These are phyloP conservation scores for Xenus cinereus DNA, from an alignment of 2,113 vertebrate species.

Conservation along the genomic window DNA sequence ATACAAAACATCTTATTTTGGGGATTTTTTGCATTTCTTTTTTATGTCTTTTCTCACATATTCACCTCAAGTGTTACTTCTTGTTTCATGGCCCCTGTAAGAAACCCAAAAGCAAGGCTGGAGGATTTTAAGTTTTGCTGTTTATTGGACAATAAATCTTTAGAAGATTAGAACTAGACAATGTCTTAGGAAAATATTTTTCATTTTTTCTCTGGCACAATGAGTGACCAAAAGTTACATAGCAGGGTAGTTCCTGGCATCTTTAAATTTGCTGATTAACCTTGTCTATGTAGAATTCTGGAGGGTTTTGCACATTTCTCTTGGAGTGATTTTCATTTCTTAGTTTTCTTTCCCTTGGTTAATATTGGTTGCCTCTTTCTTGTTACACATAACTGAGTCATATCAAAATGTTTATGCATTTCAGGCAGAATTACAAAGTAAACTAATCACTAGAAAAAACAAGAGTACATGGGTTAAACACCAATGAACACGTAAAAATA, in stretches of 20 bases:
- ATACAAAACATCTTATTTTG: background rate
- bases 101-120: background rate
- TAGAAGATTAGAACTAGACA: background rate
- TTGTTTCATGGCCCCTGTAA: background rate
- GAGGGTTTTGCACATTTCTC: background rate
- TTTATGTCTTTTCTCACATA: background rate
- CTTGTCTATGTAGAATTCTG: background rate
- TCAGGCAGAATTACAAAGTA: background rate
- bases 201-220: background rate
- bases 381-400: background rate
- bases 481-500: background rate
- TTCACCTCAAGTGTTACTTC: background rate
- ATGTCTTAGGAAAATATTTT: background rate
- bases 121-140: background rate
- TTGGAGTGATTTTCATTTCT: background rate
- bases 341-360: background rate
- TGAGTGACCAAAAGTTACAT: background rate
- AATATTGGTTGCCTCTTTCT: background rate
- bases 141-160: background rate
- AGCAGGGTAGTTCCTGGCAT: background rate
- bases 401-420: background rate
- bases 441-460: background rate
- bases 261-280: background rate
- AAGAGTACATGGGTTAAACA: background rate
- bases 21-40: background rate